Percentiles rank a stretch among this genome's conserved stretches.
Evolutionary conservation across 2,113 vertebrate species (phyloP).

Genomic region (Anser cygnoides): DNA sequence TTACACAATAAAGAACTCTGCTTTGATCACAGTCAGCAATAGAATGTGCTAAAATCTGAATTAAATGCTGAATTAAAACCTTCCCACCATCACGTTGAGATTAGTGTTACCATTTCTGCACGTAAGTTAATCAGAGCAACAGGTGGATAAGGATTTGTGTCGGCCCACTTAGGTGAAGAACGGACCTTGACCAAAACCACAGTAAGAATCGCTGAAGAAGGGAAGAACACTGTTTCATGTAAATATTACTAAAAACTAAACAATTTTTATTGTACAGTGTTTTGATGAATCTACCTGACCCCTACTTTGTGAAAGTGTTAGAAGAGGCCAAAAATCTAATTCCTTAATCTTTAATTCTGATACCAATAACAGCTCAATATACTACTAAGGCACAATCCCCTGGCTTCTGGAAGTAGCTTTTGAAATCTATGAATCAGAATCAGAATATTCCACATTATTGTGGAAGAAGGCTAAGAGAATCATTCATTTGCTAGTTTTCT

Average conservation of each 20-base stretch:
- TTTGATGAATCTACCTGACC: background rate
- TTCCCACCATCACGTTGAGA: background rate
- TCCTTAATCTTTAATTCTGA: background rate
- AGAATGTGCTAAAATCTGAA: background rate
- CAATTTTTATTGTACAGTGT: background rate
- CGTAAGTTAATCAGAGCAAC: background rate
- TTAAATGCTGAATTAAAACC: background rate
- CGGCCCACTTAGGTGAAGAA: background rate
- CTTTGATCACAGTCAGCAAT: background rate
- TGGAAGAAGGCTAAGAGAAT: background rate
- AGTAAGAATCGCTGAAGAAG: background rate
- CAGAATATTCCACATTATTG: background rate
- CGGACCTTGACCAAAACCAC: background rate
- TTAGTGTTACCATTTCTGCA: background rate
- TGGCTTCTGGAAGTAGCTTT: background rate
- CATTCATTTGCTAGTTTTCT: background rate
- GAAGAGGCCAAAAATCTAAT: background rate
- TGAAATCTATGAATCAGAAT: background rate
- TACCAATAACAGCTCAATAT: background rate
- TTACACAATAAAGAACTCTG: background rate
- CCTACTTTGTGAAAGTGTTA: background rate
- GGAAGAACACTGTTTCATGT: background rate
- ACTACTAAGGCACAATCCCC: background rate
- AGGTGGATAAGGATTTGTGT: background rate
- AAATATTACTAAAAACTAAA: background rate